These are phyloP conservation scores for Cervus canadensis DNA, from an alignment of 2,113 vertebrate species.

Conservation along the genomic window DNA sequence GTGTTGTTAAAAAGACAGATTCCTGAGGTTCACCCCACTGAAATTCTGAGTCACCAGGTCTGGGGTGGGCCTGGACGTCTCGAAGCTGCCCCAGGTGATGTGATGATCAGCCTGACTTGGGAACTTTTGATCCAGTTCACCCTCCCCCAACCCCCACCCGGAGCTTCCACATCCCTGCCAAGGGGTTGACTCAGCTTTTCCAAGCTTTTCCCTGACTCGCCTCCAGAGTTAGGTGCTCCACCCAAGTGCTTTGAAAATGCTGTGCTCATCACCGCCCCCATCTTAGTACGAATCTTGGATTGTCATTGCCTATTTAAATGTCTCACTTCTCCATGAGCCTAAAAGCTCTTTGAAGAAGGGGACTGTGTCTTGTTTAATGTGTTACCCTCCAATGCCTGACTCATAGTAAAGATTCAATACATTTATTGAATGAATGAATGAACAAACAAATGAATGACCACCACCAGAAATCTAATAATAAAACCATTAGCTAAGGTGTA, in stretches of 20 bases:
- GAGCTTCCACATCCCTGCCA: neutral
- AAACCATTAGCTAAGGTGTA: neutral
- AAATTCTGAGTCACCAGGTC: neutral
- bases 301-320: neutral
- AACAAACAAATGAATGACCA: neutral
- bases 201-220: neutral
- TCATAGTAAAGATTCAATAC: neutral
- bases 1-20: neutral
- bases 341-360: neutral
- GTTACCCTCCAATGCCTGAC: neutral
- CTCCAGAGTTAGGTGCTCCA: neutral
- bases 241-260: neutral
- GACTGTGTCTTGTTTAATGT: neutral
- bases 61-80: neutral
- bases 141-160: neutral
- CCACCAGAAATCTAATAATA: neutral
- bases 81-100: neutral
- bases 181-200: constrained; percentile 47
- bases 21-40: neutral
- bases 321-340: neutral
- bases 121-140: neutral
- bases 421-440: neutral
- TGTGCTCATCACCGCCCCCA: neutral
- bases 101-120: neutral
- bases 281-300: accelerated